Percentiles rank a stretch among this genome's conserved stretches.
Conservation (phyloP, 2,797 vertebrate genomes). For the Tympanoctomys barrerae region DNA sequence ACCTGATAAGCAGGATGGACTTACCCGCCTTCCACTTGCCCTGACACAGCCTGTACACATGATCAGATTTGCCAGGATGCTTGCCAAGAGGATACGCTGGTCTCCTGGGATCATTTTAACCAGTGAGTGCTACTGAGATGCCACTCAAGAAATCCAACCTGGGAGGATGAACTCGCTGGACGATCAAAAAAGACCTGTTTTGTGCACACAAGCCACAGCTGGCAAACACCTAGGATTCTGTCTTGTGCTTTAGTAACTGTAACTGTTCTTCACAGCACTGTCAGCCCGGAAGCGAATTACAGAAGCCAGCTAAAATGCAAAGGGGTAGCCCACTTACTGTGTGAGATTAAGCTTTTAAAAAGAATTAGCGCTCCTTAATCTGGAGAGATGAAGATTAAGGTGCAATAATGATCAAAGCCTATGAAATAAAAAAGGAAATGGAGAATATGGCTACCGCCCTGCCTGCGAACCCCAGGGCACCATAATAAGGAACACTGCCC, state of each 20-base stretch:
- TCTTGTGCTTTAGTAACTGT: neutral
- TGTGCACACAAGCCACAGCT: neutral
- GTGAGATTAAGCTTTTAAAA: conserved; percentile 72
- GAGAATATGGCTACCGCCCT: conserved; percentile 36
- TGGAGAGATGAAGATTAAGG: conserved; percentile 70
- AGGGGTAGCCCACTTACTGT: conserved; percentile 26
- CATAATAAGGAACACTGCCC: neutral
- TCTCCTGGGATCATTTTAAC: neutral
- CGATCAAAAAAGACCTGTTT: neutral
- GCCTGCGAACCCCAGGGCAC: conserved; percentile 38
- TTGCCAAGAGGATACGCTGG: neutral
- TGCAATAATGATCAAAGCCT: conserved; percentile 65
- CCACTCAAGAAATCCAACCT: neutral
- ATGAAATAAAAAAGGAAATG: conserved; percentile 69
- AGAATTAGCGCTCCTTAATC: conserved; percentile 72
- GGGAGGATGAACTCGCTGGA: neutral
- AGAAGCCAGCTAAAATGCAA: conserved; percentile 30
- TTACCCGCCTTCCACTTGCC: neutral
- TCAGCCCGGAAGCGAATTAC: neutral
- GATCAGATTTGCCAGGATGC: conserved; percentile 31
- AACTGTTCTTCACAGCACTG: neutral
- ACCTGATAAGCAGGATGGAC: neutral
- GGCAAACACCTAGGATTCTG: neutral
- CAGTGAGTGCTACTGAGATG: neutral
- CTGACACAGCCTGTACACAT: neutral